These are phyloP conservation scores for Xiphias gladius DNA, from an alignment of 2,113 vertebrate species.

Conservation along the genomic window DNA sequence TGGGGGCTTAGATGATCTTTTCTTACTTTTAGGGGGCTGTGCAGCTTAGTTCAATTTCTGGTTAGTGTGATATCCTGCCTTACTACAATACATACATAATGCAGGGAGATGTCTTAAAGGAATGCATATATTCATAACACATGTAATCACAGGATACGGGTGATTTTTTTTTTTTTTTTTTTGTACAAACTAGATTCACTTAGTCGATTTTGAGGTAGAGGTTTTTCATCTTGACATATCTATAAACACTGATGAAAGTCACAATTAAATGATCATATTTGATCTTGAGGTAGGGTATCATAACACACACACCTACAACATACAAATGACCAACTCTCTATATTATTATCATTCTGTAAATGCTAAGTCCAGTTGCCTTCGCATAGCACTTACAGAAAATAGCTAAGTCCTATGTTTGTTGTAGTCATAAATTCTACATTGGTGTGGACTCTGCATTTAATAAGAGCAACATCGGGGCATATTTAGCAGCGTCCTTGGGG, in stretches of 20 bases:
- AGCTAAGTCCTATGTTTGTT: background rate
- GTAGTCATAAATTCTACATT: background rate
- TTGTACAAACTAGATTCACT: background rate
- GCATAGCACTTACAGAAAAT: too few species aligned
- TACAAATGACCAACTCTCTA: background rate
- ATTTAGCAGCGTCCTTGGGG: slow-evolving; percentile 8
- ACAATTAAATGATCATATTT: background rate
- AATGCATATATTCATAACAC: background rate
- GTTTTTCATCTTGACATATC: background rate
- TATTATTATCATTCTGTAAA: too few species aligned
- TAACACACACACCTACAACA: background rate
- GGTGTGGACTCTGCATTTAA: background rate
- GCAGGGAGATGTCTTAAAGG: background rate
- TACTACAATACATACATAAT: background rate
- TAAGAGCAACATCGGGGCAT: background rate
- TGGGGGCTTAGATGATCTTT: slow-evolving; percentile 25
- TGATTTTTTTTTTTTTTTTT: background rate
- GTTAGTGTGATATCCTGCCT: background rate
- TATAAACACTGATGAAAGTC: background rate
- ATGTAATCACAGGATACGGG: background rate
- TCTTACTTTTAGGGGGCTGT: slow-evolving; percentile 19
- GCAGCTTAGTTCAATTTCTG: background rate
- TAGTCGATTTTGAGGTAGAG: background rate
- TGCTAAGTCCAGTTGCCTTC: too few species aligned
- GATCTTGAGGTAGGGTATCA: too few species aligned